Percentiles rank a stretch among this genome's conserved stretches.
Evolutionary conservation across 2,797 vertebrate species (phyloP).

Genomic region (Lithobates sylvaticus): DNA sequence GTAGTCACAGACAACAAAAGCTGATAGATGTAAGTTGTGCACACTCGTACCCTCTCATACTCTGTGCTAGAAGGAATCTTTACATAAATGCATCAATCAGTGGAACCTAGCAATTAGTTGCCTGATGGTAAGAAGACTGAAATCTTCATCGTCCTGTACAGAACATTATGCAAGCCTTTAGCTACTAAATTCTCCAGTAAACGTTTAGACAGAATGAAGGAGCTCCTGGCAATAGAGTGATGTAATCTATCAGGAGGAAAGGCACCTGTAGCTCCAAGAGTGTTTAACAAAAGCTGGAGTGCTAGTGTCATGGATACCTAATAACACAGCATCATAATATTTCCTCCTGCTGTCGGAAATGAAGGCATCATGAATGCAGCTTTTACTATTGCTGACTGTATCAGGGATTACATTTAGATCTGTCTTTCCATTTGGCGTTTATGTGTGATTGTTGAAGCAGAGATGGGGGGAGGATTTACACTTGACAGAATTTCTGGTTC

Average conservation of each 20-base stretch:
- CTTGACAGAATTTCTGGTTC: constrained; percentile 55
- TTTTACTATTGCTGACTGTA: neutral
- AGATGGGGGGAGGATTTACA: constrained; percentile 22
- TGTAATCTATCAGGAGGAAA: constrained; percentile 13
- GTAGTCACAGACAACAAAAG: constrained; percentile 33
- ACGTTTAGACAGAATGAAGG: neutral
- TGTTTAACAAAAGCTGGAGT: neutral
- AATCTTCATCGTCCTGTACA: neutral
- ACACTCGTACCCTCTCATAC: neutral
- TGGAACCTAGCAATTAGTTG: constrained; percentile 18
- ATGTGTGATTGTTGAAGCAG: constrained; percentile 23
- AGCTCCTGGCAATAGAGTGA: constrained; percentile 13
- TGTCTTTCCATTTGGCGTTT: constrained; percentile 30
- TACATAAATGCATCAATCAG: constrained; percentile 6
- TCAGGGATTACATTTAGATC: constrained; percentile 29
- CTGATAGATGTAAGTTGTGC: constrained; percentile 3
- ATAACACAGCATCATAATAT: neutral
- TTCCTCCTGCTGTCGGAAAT: neutral
- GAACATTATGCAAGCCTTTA: constrained; percentile 3
- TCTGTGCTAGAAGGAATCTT: neutral
- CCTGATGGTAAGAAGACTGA: neutral
- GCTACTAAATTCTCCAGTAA: constrained; percentile 12
- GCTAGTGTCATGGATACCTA: neutral
- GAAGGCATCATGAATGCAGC: neutral
- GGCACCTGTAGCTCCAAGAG: neutral